phyloP scores from a whole-genome alignment of 2,888 invertebrate genomes.

The Limnephilus rhombicus region DNA sequence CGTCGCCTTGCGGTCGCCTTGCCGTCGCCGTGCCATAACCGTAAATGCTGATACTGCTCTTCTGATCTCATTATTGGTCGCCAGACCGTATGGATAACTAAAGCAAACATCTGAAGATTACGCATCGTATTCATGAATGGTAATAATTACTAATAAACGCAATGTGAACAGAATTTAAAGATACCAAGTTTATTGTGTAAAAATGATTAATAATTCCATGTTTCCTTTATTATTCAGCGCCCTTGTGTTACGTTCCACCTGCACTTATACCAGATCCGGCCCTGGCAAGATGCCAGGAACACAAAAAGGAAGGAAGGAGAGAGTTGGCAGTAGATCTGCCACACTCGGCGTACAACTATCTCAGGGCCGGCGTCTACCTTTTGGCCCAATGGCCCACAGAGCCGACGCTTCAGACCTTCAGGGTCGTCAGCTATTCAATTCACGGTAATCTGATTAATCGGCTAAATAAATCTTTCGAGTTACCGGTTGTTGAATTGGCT shows the following conservation, averaged over 20 bases:
- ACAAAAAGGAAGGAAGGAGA: background rate
- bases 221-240: background rate
- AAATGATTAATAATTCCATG: background rate
- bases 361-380: constrained; percentile 1
- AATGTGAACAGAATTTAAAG: too few relatives aligned
- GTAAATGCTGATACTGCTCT: too few relatives aligned
- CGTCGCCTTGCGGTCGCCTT: too few relatives aligned
- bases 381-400: constrained; percentile 4
- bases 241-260: background rate
- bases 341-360: background rate
- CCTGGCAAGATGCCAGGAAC: background rate
- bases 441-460: background rate
- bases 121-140: too few relatives aligned
- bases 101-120: too few relatives aligned
- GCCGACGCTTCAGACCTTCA: background rate
- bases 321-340: background rate
- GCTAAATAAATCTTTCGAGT: background rate
- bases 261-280: background rate
- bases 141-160: too few relatives aligned
- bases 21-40: too few relatives aligned
- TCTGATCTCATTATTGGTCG: too few relatives aligned
- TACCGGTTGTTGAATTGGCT: background rate
- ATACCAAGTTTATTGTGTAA: too few relatives aligned
- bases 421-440: background rate
- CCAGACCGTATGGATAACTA: too few relatives aligned